These are phyloP conservation scores for Epizoanthus illoricatus DNA, from an alignment of 92 coral and sea anemone genomes.

Conservation along the genomic window DNA sequence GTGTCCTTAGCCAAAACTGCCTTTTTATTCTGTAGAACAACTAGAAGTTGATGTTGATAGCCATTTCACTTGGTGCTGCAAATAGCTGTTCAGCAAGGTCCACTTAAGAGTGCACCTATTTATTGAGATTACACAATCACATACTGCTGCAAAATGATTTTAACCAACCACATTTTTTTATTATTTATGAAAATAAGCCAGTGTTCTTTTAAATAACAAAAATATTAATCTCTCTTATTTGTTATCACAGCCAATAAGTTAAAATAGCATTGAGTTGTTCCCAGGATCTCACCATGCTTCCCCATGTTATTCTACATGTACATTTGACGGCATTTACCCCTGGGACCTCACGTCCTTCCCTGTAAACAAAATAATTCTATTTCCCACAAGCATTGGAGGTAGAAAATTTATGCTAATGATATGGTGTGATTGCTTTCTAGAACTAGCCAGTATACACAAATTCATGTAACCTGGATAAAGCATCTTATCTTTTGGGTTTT, in stretches of 20 bases:
- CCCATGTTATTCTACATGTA: background rate
- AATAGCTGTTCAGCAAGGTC: no score
- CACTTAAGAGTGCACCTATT: no score
- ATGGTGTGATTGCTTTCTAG: conserved; percentile 2
- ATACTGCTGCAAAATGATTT: background rate
- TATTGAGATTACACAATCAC: background rate
- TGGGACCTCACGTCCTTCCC: background rate
- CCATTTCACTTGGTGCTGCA: no score
- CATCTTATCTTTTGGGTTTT: conserved; percentile 22
- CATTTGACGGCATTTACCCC: background rate
- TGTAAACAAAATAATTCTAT: background rate
- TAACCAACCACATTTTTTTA: background rate
- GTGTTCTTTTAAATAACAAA: conserved; percentile 1
- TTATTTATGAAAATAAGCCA: conserved; percentile 5
- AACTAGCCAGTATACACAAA: conserved; percentile 4
- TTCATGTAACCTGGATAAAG: background rate
- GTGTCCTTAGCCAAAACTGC: no score
- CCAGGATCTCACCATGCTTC: background rate
- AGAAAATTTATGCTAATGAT: background rate
- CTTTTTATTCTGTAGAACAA: no score
- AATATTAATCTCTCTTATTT: background rate
- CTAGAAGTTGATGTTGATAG: no score
- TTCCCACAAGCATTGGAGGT: background rate
- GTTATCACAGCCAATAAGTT: background rate
- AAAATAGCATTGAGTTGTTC: background rate